Percentiles rank a stretch among this genome's conserved stretches.
Conservation (phyloP, 2,888 invertebrate genomes). For the Aplocera efformata region DNA sequence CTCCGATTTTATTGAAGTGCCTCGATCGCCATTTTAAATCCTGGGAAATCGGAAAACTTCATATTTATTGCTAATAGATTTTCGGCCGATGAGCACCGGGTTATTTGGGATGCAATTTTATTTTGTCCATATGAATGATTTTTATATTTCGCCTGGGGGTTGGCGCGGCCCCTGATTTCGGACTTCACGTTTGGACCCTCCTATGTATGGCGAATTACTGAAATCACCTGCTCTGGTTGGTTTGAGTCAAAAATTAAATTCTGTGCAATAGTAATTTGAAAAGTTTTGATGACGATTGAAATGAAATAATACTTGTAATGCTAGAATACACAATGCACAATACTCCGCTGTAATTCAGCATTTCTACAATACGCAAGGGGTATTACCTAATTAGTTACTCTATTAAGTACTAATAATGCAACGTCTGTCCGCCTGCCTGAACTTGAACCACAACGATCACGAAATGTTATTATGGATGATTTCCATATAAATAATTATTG, state of each 20-base stretch:
- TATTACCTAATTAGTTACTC: too few relatives aligned
- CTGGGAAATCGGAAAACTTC: constrained; percentile 78
- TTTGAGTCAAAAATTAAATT: constrained; percentile 40
- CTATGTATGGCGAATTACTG: constrained; percentile 39
- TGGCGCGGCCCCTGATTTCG: constrained; percentile 56
- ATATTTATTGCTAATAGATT: constrained; percentile 81
- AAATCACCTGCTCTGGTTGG: constrained; percentile 45
- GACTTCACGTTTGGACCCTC: constrained; percentile 57
- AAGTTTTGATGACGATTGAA: too few relatives aligned
- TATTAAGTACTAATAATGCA: too few relatives aligned
- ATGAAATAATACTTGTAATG: too few relatives aligned
- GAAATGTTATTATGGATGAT: too few relatives aligned
- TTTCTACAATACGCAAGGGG: too few relatives aligned
- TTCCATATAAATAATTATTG: too few relatives aligned
- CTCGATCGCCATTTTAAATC: constrained; percentile 67
- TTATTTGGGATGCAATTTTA: constrained; percentile 80
- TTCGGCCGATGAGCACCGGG: constrained; percentile 73
- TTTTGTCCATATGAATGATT: constrained; percentile 79
- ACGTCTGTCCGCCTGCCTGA: too few relatives aligned
- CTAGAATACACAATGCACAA: too few relatives aligned
- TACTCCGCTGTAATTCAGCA: too few relatives aligned
- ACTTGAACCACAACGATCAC: too few relatives aligned
- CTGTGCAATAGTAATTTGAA: constrained; percentile 17
- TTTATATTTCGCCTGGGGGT: constrained; percentile 73
- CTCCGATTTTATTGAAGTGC: constrained; percentile 54